A percentile compares a stretch with the other conserved stretches of the same genome.
phyloP scores from a whole-genome alignment of 2,888 invertebrate species.

The Ophion costatus region DNA sequence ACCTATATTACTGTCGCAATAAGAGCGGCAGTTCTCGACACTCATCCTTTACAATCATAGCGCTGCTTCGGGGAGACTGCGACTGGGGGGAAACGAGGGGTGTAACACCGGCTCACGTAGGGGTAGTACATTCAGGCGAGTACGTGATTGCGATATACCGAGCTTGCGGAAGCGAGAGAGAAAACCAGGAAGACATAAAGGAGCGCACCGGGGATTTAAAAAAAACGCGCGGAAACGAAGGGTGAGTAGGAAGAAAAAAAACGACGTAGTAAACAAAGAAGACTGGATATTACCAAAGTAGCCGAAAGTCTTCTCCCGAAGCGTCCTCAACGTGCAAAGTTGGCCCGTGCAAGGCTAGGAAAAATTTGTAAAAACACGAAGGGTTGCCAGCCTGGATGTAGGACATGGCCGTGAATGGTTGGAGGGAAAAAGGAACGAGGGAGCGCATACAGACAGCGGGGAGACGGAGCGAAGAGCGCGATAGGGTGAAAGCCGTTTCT shows the following conservation, averaged over 20 bases:
- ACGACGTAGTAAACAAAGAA: conserved; percentile 37
- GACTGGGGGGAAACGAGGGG: conserved; percentile 2
- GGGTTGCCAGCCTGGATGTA: conserved; percentile 20
- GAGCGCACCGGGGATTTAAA: conserved; percentile 19
- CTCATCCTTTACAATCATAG: conserved; percentile 34
- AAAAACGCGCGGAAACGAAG: conserved; percentile 32
- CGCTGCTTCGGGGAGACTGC: conserved; percentile 20
- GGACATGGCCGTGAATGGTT: conserved; percentile 30
- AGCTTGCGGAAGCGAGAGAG: conserved; percentile 24
- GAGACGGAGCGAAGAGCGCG: not conserved
- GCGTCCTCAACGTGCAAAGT: conserved; percentile 50
- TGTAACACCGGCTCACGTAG: conserved; percentile 63
- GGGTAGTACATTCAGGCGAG: conserved; percentile 59
- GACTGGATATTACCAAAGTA: conserved; percentile 61
- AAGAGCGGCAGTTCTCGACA: conserved; percentile 34
- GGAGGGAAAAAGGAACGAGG: not conserved
- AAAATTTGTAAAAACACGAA: conserved; percentile 66
- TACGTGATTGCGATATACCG: conserved; percentile 66
- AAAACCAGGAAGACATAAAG: conserved; percentile 30
- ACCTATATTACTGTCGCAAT: conserved; percentile 12
- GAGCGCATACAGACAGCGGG: conserved; percentile 9
- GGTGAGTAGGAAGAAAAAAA: conserved; percentile 22
- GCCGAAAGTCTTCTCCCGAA: conserved; percentile 50
- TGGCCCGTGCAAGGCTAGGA: conserved; percentile 38
- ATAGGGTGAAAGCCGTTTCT: conserved; percentile 12